A percentile compares a stretch with the other conserved stretches of the same genome.
Conservation (phyloP, 2,113 vertebrate genomes). For the Azemiops feae region DNA sequence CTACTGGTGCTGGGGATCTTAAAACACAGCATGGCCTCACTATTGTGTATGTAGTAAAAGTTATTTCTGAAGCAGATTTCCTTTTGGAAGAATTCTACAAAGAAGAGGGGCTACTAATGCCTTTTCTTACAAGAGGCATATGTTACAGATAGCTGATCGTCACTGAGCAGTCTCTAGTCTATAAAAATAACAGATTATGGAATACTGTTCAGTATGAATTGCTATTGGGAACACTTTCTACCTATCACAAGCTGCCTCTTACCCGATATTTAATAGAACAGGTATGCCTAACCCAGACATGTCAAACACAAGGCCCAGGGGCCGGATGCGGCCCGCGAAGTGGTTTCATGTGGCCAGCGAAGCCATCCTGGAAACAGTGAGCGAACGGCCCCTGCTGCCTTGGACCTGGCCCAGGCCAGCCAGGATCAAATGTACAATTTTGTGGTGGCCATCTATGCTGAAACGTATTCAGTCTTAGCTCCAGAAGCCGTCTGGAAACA, state of each 20-base stretch:
- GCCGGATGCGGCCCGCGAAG: too few relatives aligned
- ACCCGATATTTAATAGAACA: background rate
- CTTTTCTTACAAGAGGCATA: background rate
- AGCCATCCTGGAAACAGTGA: too few relatives aligned
- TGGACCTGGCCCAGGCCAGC: too few relatives aligned
- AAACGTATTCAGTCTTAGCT: too few relatives aligned
- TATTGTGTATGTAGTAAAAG: background rate
- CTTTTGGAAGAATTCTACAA: background rate
- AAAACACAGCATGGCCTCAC: background rate
- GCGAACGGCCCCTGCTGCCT: too few relatives aligned
- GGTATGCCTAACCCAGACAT: background rate
- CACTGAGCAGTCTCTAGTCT: background rate
- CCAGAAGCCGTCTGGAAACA: too few relatives aligned
- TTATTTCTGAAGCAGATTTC: background rate
- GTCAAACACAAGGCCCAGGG: too few relatives aligned
- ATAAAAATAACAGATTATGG: background rate
- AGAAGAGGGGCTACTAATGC: background rate
- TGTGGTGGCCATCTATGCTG: too few relatives aligned
- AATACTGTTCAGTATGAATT: background rate
- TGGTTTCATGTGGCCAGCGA: too few relatives aligned
- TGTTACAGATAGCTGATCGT: background rate
- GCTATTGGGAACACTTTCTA: background rate
- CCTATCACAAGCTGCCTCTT: background rate
- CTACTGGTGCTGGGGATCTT: background rate
- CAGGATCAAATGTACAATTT: too few relatives aligned